These are phyloP conservation scores for Drosophila hamatofila DNA, from an alignment of 2,888 invertebrate genomes.

Conservation along the genomic window DNA sequence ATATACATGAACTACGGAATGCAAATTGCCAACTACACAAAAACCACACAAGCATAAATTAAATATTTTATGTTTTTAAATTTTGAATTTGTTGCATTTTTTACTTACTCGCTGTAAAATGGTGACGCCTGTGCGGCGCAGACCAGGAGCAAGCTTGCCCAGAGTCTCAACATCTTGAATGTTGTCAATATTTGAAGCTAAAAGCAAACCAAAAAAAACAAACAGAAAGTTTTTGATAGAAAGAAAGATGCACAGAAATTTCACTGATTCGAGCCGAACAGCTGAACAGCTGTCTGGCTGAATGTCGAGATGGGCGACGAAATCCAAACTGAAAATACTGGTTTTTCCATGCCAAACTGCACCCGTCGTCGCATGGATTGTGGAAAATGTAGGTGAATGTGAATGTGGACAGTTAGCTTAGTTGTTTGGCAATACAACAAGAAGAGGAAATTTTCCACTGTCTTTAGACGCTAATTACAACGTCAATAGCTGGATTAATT, in stretches of 20 bases:
- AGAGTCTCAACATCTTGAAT: slow-evolving; percentile 59
- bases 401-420: slow-evolving; percentile 36
- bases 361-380: slow-evolving; percentile 27
- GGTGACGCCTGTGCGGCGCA: slow-evolving; percentile 58
- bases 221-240: slow-evolving; percentile 48
- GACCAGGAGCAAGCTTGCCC: slow-evolving; percentile 66
- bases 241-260: slow-evolving; percentile 38
- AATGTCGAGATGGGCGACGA: slow-evolving; percentile 9
- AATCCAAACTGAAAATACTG: slow-evolving; percentile 59
- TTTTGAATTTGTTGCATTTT: background rate
- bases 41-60: slow-evolving; percentile 42
- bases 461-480: slow-evolving; percentile 65
- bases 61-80: slow-evolving; percentile 4
- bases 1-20: slow-evolving; percentile 38
- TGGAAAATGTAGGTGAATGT: slow-evolving; percentile 53
- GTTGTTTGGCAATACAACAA: slow-evolving; percentile 43
- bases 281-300: slow-evolving; percentile 49
- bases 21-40: slow-evolving; percentile 29
- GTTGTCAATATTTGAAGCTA: slow-evolving; percentile 34
- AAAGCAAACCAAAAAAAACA: slow-evolving; percentile 27
- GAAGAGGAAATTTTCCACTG: slow-evolving; percentile 67
- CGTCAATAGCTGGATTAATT: slow-evolving; percentile 50
- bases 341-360: slow-evolving; percentile 65
- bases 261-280: slow-evolving; percentile 54
- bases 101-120: slow-evolving; percentile 75